These are phyloP conservation scores for Synanthedon myopaeformis DNA, from an alignment of 2,888 invertebrate genomes.

Conservation along the genomic window DNA sequence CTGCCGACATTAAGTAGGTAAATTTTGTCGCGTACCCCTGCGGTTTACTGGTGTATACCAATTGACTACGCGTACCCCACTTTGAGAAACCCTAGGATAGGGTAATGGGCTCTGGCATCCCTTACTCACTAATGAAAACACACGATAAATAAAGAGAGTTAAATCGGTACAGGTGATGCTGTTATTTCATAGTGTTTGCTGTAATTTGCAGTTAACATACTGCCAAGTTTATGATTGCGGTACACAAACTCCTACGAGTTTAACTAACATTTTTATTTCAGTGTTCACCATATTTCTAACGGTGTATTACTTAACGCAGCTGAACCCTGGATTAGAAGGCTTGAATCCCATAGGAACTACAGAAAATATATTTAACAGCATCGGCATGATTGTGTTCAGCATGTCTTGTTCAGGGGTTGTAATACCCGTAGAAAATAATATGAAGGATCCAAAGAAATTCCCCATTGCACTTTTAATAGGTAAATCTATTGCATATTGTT, in stretches of 20 bases:
- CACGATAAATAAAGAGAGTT: too few relatives aligned
- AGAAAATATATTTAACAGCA: constrained; percentile 31
- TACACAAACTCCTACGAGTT: background rate
- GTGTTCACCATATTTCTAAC: constrained; percentile 27
- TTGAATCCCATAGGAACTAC: constrained; percentile 10
- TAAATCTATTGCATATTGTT: constrained; percentile 9
- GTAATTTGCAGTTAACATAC: too few relatives aligned
- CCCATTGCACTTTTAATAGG: constrained; percentile 20
- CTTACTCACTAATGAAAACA: too few relatives aligned
- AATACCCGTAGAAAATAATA: constrained; percentile 43
- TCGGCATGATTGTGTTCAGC: constrained; percentile 68
- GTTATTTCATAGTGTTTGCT: too few relatives aligned
- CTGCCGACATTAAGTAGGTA: too few relatives aligned
- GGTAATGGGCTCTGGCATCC: too few relatives aligned
- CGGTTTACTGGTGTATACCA: too few relatives aligned
- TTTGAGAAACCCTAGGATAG: too few relatives aligned
- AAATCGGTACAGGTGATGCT: too few relatives aligned
- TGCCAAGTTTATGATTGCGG: too few relatives aligned
- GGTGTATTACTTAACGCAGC: constrained; percentile 22
- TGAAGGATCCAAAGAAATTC: constrained; percentile 34
- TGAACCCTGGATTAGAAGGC: constrained; percentile 25
- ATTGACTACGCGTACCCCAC: too few relatives aligned
- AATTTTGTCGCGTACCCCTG: too few relatives aligned
- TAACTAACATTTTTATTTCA: constrained; percentile 14
- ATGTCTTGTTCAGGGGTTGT: constrained; percentile 57